Evolutionary conservation across 2,888 invertebrate genomes (phyloP).

Genomic region (Papilio elwesi): DNA sequence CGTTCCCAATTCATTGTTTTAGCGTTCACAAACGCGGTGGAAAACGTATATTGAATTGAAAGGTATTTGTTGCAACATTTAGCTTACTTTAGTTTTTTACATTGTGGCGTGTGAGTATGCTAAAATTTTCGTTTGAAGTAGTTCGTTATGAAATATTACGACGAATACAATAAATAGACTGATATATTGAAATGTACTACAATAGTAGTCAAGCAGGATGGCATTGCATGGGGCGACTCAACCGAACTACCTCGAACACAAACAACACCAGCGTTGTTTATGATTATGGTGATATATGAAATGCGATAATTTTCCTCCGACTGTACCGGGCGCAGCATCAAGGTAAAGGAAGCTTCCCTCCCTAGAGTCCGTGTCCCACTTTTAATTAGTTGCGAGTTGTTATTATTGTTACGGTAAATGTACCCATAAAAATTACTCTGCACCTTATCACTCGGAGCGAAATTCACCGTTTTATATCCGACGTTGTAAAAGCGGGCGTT

Average conservation of each 20-base stretch:
- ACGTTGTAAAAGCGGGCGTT: slow-evolving; percentile 15
- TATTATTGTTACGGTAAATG: slow-evolving; percentile 77
- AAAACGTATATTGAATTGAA: slow-evolving; percentile 1
- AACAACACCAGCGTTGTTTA: neutral
- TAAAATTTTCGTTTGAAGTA: no score
- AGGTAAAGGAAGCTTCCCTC: slow-evolving; percentile 66
- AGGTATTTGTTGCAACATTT: neutral
- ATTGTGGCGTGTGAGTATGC: neutral
- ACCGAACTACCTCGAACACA: no score
- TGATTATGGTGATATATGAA: neutral
- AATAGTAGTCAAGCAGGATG: neutral
- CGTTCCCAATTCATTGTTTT: slow-evolving; percentile 11
- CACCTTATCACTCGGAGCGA: slow-evolving; percentile 62
- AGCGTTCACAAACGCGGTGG: slow-evolving; percentile 12
- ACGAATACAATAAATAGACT: neutral
- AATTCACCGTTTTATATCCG: slow-evolving; percentile 53
- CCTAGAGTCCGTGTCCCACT: slow-evolving; percentile 65
- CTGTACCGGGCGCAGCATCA: slow-evolving; percentile 57
- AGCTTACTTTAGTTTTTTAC: neutral
- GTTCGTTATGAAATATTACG: neutral
- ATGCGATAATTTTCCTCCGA: slow-evolving; percentile 52
- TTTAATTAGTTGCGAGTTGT: slow-evolving; percentile 81
- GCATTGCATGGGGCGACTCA: no score
- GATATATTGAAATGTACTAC: neutral
- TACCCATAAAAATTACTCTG: slow-evolving; percentile 72